Conservation (phyloP, 2,797 vertebrate species). For the Halcyon badia region DNA sequence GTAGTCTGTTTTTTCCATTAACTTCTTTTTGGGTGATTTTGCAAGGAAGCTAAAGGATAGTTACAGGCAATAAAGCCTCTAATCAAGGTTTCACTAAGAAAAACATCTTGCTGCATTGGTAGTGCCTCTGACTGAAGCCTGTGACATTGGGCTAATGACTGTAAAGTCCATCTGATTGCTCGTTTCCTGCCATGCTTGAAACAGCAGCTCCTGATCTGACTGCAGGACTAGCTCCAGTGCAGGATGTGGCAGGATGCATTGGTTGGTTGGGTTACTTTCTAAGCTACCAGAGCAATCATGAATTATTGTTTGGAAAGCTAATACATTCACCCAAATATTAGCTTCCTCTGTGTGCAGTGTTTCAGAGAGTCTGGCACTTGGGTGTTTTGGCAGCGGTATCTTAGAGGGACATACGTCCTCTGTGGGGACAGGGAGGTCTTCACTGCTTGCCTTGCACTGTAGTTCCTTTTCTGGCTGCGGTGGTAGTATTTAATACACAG, state of each 20-base stretch:
- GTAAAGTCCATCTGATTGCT: not conserved
- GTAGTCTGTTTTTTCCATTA: not conserved
- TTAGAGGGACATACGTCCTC: not conserved
- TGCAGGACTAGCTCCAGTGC: not conserved
- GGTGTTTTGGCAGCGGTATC: not conserved
- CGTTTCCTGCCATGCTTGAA: not conserved
- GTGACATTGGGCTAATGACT: not conserved
- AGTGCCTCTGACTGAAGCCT: not conserved
- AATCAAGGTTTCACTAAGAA: conserved; percentile 1
- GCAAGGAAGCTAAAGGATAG: not conserved
- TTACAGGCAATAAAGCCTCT: not conserved
- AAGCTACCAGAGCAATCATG: not conserved
- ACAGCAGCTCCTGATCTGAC: not conserved
- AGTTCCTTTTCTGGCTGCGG: not conserved
- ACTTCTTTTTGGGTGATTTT: not conserved
- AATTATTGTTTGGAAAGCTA: not conserved
- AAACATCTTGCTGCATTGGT: not conserved
- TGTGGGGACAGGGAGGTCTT: not conserved
- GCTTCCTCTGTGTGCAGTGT: not conserved
- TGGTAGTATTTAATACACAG: not conserved
- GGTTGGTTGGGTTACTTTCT: not conserved
- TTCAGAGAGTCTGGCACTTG: not conserved
- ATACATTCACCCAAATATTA: not conserved
- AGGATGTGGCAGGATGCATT: not conserved
- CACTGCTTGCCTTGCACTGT: not conserved